Base-by-base conservation (phyloP, 2,797 vertebrate genomes). In the Garrulus glandarius region DNA sequence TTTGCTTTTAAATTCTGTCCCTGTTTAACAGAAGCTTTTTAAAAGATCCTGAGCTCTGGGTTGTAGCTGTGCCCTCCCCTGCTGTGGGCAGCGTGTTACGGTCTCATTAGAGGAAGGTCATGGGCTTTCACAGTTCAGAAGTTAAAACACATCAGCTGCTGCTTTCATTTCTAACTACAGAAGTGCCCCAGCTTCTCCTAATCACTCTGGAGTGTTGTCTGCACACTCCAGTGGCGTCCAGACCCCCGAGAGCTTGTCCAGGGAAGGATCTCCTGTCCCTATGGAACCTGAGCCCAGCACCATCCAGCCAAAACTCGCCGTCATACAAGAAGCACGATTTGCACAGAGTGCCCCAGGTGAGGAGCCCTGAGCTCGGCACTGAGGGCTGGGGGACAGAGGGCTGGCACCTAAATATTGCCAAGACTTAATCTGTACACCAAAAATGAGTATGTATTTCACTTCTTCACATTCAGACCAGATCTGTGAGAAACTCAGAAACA, bases 161-260 rank as follows among this genome's bases (percentile, higher is more conserved):
- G 88, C 88, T 98, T 95, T 96, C 95, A 49, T 97, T 93, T 96
- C 84, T 93, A 67, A 89, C 93, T 93, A 1, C 98, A 99, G 99
- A 98, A 99, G 99, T 72, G 99, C 99, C 84, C 99, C 99, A 15
- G 99, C 99, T 19, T 99, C 99, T 96, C 99, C 99, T 76, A 99
- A 98, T 97, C 99, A 99, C 95, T 98, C 99, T 6, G 99, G 99
- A 95, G 98, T 98, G 50, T 98, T 99, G 94, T 99, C 99, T 15
- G 99, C 99, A 3, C 99, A 99, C 97, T 99, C 99, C 75, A 99
- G 99, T 36, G 99, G 99, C 6, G 98, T 99, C 84, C 99, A 99
- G 98, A 99, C 99, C 81, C 99, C 99, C 6, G 99, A 99, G 97
- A 99, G 99, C 93, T 97, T 99, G 95, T 99, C 99, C 26, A 98